phyloP scores from a whole-genome alignment of 2,888 invertebrate species.

The Xylocampa areola region DNA sequence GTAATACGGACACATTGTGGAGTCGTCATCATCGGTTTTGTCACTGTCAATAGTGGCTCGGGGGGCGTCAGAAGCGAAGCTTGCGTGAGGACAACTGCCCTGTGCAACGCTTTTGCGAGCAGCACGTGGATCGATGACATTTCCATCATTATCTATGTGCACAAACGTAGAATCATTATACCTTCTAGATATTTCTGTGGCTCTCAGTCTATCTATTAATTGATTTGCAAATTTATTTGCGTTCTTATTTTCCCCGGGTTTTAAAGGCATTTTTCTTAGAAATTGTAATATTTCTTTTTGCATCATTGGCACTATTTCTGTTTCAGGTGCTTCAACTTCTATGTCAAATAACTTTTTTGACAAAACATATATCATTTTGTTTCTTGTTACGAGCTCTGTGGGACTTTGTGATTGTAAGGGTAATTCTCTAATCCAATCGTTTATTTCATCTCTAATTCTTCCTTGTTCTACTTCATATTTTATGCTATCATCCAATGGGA shows the following conservation, averaged over 20 bases:
- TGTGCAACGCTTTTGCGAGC: no score
- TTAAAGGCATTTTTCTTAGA: constrained; percentile 65
- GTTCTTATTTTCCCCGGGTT: constrained; percentile 42
- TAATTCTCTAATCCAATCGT: constrained; percentile 67
- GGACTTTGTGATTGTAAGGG: constrained; percentile 59
- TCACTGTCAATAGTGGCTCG: background rate
- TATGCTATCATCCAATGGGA: constrained; percentile 67
- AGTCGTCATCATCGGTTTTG: background rate
- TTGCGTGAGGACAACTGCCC: background rate
- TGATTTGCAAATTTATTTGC: constrained; percentile 48
- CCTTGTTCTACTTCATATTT: constrained; percentile 67
- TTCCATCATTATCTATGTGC: constrained; percentile 17
- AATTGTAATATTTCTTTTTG: constrained; percentile 66
- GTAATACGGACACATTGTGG: constrained; percentile 13
- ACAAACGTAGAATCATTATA: constrained; percentile 41
- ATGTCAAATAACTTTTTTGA: constrained; percentile 69
- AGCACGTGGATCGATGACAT: background rate
- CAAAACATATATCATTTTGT: constrained; percentile 65
- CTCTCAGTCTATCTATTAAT: constrained; percentile 61
- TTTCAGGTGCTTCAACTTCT: constrained; percentile 59
- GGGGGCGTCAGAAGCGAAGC: no score
- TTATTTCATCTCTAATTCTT: constrained; percentile 69
- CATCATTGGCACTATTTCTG: constrained; percentile 47
- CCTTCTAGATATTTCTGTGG: constrained; percentile 59
- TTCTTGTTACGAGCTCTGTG: constrained; percentile 55